Conservation (phyloP, 2,888 invertebrate genomes). For the Periphyllus acericola region DNA sequence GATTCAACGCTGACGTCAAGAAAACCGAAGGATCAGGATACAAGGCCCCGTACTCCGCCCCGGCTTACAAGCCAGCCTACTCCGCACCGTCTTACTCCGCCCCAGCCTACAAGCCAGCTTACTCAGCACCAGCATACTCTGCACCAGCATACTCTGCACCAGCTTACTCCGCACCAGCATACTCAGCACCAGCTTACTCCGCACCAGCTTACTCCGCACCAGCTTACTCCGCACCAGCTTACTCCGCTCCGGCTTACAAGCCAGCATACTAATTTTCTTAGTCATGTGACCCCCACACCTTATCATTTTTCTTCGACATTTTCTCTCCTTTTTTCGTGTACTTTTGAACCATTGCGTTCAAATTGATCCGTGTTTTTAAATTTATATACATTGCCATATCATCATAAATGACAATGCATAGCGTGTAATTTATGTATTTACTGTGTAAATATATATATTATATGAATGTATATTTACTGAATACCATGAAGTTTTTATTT, state of each 20-base stretch:
- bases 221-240: background rate
- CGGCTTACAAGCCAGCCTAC: slow-evolving; percentile 25
- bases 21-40: slow-evolving; percentile 35
- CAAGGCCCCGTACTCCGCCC: slow-evolving; percentile 31
- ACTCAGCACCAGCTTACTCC: slow-evolving; percentile 33
- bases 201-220: slow-evolving; percentile 41
- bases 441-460: no score
- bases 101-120: slow-evolving; percentile 60
- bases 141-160: background rate
- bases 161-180: slow-evolving; percentile 26
- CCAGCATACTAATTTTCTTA: slow-evolving; percentile 14
- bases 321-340: no score
- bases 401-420: no score
- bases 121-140: background rate
- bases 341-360: no score
- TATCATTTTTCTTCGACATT: no score
- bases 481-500: no score
- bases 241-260: background rate
- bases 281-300: no score
- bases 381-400: no score
- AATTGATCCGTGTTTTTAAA: no score
- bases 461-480: no score
- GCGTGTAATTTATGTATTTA: no score
- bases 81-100: slow-evolving; percentile 41
- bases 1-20: slow-evolving; percentile 33